These are phyloP conservation scores for Drosophila ironensis DNA, from an alignment of 1,140 invertebrate genomes.

Conservation along the genomic window DNA sequence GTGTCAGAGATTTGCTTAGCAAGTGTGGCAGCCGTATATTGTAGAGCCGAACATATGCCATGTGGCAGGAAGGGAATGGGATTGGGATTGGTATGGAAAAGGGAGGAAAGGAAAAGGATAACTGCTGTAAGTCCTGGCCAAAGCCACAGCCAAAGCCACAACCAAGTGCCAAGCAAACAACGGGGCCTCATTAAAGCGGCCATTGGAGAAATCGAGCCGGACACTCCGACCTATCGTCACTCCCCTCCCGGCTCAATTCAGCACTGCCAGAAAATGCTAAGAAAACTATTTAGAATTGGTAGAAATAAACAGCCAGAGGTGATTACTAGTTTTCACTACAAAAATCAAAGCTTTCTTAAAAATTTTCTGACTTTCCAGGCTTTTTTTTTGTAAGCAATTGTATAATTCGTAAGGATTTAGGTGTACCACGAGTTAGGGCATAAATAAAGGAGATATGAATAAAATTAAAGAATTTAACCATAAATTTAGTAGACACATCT, in stretches of 20 bases:
- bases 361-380: no score
- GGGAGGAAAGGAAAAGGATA: slow-evolving; percentile 28
- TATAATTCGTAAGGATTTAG: no score
- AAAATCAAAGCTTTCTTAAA: no score
- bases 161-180: slow-evolving; percentile 32
- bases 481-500: no score
- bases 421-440: no score
- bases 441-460: no score
- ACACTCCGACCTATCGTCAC: not conserved
- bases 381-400: no score
- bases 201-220: not conserved
- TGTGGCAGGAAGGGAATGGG: no score
- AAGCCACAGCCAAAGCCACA: not conserved
- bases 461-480: no score
- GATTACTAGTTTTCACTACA: no score
- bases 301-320: no score
- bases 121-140: not conserved
- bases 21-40: slow-evolving; percentile 1
- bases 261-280: not conserved
- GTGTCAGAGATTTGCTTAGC: slow-evolving; percentile 15
- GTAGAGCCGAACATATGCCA: slow-evolving; percentile 7
- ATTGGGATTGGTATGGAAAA: no score
- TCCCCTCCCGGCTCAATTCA: not conserved
- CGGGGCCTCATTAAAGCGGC: slow-evolving; percentile 13
- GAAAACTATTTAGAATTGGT: not conserved